phyloP scores from a whole-genome alignment of 2,113 vertebrate species.

The Struthidea cinerea region DNA sequence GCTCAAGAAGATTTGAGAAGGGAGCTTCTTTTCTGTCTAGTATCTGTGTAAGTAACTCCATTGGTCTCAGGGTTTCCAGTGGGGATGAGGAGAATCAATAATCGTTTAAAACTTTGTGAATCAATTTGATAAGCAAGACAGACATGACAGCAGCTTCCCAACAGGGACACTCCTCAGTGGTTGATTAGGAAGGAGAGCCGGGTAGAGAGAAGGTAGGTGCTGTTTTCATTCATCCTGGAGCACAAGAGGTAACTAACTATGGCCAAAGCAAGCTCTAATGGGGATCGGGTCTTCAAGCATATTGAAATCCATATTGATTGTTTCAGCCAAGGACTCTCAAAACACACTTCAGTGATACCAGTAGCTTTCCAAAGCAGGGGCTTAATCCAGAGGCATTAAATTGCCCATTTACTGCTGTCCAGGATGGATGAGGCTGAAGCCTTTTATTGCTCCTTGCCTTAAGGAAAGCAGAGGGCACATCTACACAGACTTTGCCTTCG shows the following conservation, averaged over 20 bases:
- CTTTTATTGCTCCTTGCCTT: no score
- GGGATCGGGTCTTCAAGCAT: background rate
- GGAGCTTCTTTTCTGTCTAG: background rate
- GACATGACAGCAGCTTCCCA: background rate
- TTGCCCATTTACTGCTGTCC: no score
- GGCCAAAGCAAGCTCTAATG: background rate
- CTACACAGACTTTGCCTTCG: no score
- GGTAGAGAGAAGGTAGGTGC: background rate
- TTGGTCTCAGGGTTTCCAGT: constrained; percentile 2
- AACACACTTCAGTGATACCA: background rate
- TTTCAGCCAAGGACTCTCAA: background rate
- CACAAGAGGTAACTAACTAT: background rate
- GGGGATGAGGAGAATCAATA: constrained; percentile 22
- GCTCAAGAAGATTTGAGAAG: background rate
- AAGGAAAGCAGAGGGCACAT: no score
- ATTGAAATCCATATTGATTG: background rate
- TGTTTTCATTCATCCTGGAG: background rate
- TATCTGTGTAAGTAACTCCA: constrained; percentile 24
- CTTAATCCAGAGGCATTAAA: background rate
- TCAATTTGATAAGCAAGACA: constrained; percentile 24
- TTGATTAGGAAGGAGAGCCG: background rate
- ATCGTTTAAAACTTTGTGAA: constrained; percentile 16
- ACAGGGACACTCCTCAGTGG: background rate
- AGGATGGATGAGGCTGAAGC: no score
- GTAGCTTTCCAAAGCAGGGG: background rate